phyloP scores from a whole-genome alignment of 2,113 vertebrate genomes.

The Colossoma macropomum region DNA sequence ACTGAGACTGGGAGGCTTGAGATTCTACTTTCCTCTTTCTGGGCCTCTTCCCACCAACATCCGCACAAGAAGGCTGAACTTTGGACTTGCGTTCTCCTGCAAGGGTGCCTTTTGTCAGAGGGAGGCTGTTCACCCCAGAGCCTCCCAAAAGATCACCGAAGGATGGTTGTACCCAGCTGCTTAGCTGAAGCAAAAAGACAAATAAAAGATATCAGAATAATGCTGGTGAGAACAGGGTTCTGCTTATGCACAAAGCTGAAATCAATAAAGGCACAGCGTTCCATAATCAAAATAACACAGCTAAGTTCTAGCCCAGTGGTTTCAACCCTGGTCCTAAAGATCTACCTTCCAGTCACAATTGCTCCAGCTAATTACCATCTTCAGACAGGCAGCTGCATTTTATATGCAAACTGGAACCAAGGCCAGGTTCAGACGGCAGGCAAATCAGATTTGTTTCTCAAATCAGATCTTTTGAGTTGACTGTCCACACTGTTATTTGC shows the following conservation, averaged over 20 bases:
- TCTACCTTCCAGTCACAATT: too few relatives aligned
- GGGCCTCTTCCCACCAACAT: constrained; percentile 58
- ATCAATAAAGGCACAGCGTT: not conserved
- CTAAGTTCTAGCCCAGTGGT: too few relatives aligned
- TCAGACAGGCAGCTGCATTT: too few relatives aligned
- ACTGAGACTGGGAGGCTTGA: constrained; percentile 30
- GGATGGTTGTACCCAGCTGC: constrained; percentile 81
- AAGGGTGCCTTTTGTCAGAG: constrained; percentile 47
- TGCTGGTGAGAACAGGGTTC: not conserved
- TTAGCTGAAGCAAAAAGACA: constrained; percentile 55
- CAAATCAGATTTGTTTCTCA: too few relatives aligned
- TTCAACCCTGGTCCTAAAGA: too few relatives aligned
- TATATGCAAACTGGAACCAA: too few relatives aligned
- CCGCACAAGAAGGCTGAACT: constrained; percentile 48
- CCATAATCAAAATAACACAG: too few relatives aligned
- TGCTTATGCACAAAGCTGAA: not conserved
- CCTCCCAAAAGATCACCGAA: constrained; percentile 79
- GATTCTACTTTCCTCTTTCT: constrained; percentile 74
- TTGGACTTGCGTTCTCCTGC: constrained; percentile 60
- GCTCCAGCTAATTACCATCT: too few relatives aligned
- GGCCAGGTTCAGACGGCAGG: too few relatives aligned
- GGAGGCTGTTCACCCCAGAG: constrained; percentile 37
- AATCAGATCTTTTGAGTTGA: too few relatives aligned
- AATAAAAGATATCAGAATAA: not conserved
- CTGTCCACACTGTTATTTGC: too few relatives aligned